phyloP scores from a whole-genome alignment of 2,888 invertebrate species.

The Griposia aprilina region DNA sequence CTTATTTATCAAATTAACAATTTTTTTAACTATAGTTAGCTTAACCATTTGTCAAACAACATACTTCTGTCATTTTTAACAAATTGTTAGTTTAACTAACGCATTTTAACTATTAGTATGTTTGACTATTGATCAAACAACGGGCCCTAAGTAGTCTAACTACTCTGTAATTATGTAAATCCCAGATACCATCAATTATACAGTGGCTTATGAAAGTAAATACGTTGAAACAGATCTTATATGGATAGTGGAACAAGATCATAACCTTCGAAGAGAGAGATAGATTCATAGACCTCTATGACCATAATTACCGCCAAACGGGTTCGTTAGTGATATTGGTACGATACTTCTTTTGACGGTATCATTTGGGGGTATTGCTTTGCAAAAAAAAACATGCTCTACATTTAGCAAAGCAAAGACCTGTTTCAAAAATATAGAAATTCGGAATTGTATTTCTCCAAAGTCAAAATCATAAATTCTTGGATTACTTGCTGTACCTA shows the following conservation, averaged over 20 bases:
- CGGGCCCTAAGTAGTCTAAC: too few species aligned
- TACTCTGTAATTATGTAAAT: slow-evolving; percentile 11
- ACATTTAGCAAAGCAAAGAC: not conserved
- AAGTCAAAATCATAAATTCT: not conserved
- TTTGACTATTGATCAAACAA: too few species aligned
- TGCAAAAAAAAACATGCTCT: not conserved
- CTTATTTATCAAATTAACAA: too few species aligned
- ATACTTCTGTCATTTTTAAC: too few species aligned
- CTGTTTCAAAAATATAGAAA: not conserved
- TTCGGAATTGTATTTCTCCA: not conserved
- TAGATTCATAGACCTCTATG: not conserved
- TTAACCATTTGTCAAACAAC: too few species aligned
- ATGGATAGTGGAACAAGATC: slow-evolving; percentile 48
- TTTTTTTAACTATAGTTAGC: too few species aligned
- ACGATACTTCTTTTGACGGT: not conserved
- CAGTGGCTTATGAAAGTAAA: slow-evolving; percentile 25
- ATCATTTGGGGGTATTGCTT: not conserved
- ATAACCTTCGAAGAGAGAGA: slow-evolving; percentile 35
- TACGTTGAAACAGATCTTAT: slow-evolving; percentile 31
- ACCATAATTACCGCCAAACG: slow-evolving; percentile 14
- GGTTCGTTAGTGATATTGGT: not conserved
- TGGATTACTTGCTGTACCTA: not conserved
- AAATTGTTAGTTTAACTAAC: too few species aligned
- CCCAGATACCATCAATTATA: slow-evolving; percentile 19
- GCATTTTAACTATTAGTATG: too few species aligned